Evolutionary conservation across 2,888 invertebrate genomes (phyloP).

Genomic region (Didymodactylos carnosus): DNA sequence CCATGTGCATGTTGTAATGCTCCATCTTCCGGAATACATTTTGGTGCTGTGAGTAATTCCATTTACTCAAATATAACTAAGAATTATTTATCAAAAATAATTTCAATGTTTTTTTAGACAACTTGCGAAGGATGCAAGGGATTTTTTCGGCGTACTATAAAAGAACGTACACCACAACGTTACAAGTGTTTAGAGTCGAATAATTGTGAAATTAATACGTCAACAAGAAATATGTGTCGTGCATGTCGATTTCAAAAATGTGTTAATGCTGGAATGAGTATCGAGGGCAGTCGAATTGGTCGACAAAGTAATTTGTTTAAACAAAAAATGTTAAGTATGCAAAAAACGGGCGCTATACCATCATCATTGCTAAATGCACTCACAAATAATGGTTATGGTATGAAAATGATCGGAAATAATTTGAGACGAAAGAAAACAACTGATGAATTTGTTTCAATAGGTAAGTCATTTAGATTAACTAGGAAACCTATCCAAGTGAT

Average conservation of each 20-base stretch:
- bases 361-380: neutral
- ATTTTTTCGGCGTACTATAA: slow-evolving; percentile 10
- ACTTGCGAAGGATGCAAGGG: slow-evolving; percentile 15
- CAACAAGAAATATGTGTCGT: slow-evolving; percentile 8
- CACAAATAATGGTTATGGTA: neutral
- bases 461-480: too few relatives aligned
- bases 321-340: slow-evolving; percentile 3
- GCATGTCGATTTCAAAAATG: slow-evolving; percentile 13
- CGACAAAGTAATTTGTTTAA: slow-evolving; percentile 15
- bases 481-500: too few relatives aligned
- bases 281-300: slow-evolving; percentile 11
- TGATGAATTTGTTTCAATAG: too few relatives aligned
- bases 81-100: too few relatives aligned
- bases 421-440: too few relatives aligned
- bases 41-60: neutral
- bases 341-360: neutral
- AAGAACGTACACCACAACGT: slow-evolving; percentile 6
- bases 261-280: slow-evolving; percentile 5
- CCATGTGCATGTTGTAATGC: slow-evolving; percentile 11
- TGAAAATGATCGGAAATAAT: neutral
- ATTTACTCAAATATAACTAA: neutral
- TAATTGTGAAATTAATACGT: slow-evolving; percentile 2
- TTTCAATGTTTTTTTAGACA: slow-evolving; percentile 5
- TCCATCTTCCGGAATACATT: slow-evolving; percentile 14
- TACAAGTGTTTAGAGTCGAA: slow-evolving; percentile 7